Base-by-base conservation (phyloP, 1,140 invertebrate species). In the Polypedilum pembai region DNA sequence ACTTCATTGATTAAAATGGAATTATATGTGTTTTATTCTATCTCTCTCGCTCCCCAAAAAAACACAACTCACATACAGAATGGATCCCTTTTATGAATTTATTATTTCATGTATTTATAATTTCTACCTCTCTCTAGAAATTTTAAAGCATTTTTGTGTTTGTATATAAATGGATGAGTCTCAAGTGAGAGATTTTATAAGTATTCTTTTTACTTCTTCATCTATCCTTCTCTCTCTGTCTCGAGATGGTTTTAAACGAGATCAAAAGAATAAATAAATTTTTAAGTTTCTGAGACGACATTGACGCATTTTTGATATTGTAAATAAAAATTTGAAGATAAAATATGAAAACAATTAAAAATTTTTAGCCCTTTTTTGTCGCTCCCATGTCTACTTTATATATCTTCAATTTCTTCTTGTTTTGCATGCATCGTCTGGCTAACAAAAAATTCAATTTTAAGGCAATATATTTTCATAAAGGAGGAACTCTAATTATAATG, bases 121-220 rank as follows among this genome's bases (percentile, higher is more conserved):
- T 33, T 33, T 33, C 24, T 33, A 33, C 24, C 24, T 33, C 24
- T 33, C 24, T 33, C 24, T 33, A 33, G 24, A 33, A 33, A 33
- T 33, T n/a, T 33, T 33, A 33, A 33, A 33, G 24, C 24, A 33
- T 33, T 33, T 33, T 33, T 33, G 24, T 33, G 24, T 33, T 33
- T 33, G 24, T 33, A 33, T 33, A 33, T 33, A 33, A 33, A 33
- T 33, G 24, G 45, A 56, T 56, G 45, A 56, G 45, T 56, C 45
- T 56, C 45, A 56, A 56, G 45, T 56, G 45, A 56, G 45, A 56
- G 45, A 56, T 56, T 45, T 45, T 45, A 45, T 45, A 45, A 45
- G 41, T 45, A 45, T 45, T 56, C 45, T 56, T 56, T 56, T 12
- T 56, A 56, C n/a, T 56, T 45, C 41, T 12, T 8, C 41, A 4